Conservation (phyloP, 2,888 invertebrate genomes). For the Andrena praecox region DNA sequence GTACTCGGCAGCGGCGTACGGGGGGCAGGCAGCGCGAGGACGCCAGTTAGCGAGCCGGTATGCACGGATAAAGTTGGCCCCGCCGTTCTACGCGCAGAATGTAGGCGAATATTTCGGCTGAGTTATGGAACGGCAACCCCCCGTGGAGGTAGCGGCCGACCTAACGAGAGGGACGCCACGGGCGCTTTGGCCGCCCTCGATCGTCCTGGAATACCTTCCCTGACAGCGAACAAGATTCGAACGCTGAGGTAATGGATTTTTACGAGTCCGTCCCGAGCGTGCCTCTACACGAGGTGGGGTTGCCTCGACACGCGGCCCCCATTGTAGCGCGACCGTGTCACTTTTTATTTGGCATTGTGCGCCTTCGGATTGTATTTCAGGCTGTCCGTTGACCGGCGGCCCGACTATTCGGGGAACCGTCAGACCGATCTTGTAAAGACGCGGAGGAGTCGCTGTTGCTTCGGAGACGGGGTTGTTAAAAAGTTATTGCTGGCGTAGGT, state of each 20-base stretch:
- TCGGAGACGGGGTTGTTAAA: neutral
- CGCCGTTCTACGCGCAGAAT: slow-evolving; percentile 71
- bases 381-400: slow-evolving; percentile 10
- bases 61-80: slow-evolving; percentile 75
- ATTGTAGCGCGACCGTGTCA: slow-evolving; percentile 48
- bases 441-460: neutral
- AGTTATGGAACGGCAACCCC: slow-evolving; percentile 75
- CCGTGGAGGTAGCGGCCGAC: slow-evolving; percentile 59
- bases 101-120: slow-evolving; percentile 82
- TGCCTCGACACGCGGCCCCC: slow-evolving; percentile 40
- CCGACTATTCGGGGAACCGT: neutral
- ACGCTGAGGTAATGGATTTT: slow-evolving; percentile 67
- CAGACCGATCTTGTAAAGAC: slow-evolving; percentile 11
- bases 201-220: slow-evolving; percentile 56
- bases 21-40: neutral
- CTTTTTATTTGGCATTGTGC: slow-evolving; percentile 58
- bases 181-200: slow-evolving; percentile 66
- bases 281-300: slow-evolving; percentile 16
- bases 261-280: slow-evolving; percentile 58
- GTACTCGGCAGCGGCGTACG: neutral
- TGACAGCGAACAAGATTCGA: slow-evolving; percentile 69
- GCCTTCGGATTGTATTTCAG: slow-evolving; percentile 39
- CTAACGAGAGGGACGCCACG: slow-evolving; percentile 64
- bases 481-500: neutral
- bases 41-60: slow-evolving; percentile 17